These are phyloP conservation scores for Leucophenga montana DNA, from an alignment of 2,888 invertebrate genomes.

Conservation along the genomic window DNA sequence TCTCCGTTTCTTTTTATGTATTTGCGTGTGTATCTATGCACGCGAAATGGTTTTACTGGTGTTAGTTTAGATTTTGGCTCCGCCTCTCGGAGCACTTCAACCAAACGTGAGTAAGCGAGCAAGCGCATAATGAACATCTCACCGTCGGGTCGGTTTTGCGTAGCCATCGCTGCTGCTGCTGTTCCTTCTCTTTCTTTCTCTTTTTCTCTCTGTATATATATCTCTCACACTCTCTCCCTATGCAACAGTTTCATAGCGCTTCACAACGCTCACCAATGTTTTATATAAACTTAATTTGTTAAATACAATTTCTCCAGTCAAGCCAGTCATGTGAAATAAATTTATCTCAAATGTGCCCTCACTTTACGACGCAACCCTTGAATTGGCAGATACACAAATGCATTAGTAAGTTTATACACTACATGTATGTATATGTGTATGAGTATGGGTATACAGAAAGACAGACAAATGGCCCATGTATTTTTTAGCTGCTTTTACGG, in stretches of 20 bases:
- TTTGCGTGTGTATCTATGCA: conserved; percentile 4
- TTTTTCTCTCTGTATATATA: background rate
- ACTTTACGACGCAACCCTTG: conserved; percentile 49
- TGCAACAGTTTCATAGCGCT: background rate
- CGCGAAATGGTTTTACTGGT: conserved; percentile 17
- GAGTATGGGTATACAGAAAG: background rate
- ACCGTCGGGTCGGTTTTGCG: conserved; percentile 41
- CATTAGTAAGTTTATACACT: background rate
- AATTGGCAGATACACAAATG: conserved; percentile 4
- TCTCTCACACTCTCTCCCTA: background rate
- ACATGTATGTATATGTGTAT: background rate
- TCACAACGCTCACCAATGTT: conserved; percentile 25
- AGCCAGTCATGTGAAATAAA: conserved; percentile 65
- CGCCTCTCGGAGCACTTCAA: background rate
- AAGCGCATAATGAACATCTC: background rate
- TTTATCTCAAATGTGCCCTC: conserved; percentile 66
- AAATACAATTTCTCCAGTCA: conserved; percentile 57
- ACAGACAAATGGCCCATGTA: background rate
- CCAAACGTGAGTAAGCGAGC: conserved; percentile 11
- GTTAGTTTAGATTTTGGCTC: background rate
- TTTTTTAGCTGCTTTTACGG: background rate
- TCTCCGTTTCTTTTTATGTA: conserved; percentile 17
- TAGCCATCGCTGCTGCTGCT: background rate
- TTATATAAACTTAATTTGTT: conserved; percentile 64
- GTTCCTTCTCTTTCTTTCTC: background rate